A percentile compares a stretch with the other conserved stretches of the same genome.
Conservation (phyloP, 2,888 invertebrate genomes). For the Copidosoma aretas region DNA sequence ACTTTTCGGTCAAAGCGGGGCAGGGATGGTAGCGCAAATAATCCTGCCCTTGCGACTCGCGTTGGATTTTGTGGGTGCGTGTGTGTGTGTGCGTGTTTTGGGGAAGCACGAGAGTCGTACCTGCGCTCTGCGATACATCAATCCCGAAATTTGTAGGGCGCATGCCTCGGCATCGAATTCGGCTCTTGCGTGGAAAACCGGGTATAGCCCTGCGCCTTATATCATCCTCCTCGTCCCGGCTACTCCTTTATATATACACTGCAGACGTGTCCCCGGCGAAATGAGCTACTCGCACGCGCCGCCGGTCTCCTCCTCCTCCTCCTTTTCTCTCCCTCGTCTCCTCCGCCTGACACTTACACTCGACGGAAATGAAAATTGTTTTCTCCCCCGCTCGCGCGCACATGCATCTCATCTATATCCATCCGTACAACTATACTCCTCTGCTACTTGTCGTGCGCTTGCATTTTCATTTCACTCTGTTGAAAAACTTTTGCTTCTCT, state of each 20-base stretch:
- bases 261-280: background rate
- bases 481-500: no score
- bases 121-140: slow-evolving; percentile 62
- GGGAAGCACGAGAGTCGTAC: slow-evolving; percentile 43
- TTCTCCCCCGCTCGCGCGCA: background rate
- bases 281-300: background rate
- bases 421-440: no score
- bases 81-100: no score
- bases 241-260: background rate
- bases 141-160: slow-evolving; percentile 59
- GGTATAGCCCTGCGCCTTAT: background rate
- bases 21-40: no score
- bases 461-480: no score
- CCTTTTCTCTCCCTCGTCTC: background rate
- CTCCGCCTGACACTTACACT: background rate
- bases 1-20: no score
- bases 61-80: no score
- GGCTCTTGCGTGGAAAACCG: slow-evolving; percentile 36
- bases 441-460: no score
- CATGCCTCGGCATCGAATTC: slow-evolving; percentile 58
- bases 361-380: slow-evolving; percentile 3
- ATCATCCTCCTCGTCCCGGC: background rate
- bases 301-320: background rate
- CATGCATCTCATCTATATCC: no score
- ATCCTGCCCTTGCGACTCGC: no score